Evolutionary conservation across 1,140 invertebrate genomes (phyloP), one percentile per base, ranked within the genome.

Genomic region (Drosophila equinoxialis): DNA sequence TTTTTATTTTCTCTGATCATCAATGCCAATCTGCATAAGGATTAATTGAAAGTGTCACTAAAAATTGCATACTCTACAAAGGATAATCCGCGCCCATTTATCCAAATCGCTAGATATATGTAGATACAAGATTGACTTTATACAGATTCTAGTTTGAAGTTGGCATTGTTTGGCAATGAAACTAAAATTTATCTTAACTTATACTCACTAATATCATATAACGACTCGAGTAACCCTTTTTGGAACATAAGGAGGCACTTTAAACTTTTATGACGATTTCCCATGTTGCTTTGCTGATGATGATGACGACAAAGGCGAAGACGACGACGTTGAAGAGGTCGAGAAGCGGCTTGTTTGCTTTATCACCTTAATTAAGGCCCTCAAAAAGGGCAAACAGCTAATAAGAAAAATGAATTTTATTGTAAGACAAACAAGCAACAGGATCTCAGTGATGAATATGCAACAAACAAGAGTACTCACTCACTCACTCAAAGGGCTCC

Each of bases 331-430:
- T 26, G 30, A 30, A 30, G 30, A 26, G 23, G 23, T 4, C 30
- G 30, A 30, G 30, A 30, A 30, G 30, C 30, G 58, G 13, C 11
- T 41, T 71, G 73, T 77, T 77, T 71, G 74, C 74, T 71, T 78
- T 78, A 78, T 77, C 74, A 78, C 74, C 76, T 78, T 78, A 77
- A 78, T 78, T 72, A 78, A 72, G 74, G 35, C 48, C 26, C 30
- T 37, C 35, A 48, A 33, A 48, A 77, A 71, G 42, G 35, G 57
- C 65, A 67, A 41, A 33, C n/a, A 35, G 59, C 62, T 77, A 78
- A 78, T 72, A 78, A 68, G 76, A 77, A 71, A 78, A 67, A 77
- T 77, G 55, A 72, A 58, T 71, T 77, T 69, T 37, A 42, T 48
- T 45, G 63, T 57, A 45, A 62, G 64, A 39, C 45, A 39, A 54